Evolutionary conservation across 1,140 invertebrate species (phyloP).

Genomic region (Drosophila teissieri): DNA sequence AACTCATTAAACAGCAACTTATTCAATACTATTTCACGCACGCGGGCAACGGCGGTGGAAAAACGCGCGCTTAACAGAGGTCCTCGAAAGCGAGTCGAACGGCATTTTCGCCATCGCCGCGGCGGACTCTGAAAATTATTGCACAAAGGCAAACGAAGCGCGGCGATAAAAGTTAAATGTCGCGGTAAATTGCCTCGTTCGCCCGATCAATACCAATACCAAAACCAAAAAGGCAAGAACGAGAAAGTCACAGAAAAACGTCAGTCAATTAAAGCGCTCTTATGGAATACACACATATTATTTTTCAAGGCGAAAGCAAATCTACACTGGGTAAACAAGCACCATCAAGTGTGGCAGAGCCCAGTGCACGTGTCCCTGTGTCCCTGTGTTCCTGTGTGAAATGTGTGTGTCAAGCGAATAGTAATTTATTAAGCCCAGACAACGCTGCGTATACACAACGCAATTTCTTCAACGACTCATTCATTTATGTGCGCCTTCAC

Average conservation of each 20-base stretch:
- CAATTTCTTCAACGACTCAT: slow-evolving; percentile 38
- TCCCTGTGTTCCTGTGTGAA: slow-evolving; percentile 10
- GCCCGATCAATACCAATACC: slow-evolving; percentile 70
- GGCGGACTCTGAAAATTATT: slow-evolving; percentile 61
- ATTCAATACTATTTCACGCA: slow-evolving; percentile 79
- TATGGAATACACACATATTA: slow-evolving; percentile 50
- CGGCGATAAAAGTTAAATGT: slow-evolving; percentile 74
- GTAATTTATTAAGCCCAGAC: slow-evolving; percentile 55
- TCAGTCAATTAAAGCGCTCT: slow-evolving; percentile 68
- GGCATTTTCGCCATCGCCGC: slow-evolving; percentile 20
- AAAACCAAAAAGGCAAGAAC: slow-evolving; percentile 40
- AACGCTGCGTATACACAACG: slow-evolving; percentile 70
- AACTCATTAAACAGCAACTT: slow-evolving; percentile 80
- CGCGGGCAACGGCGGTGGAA: slow-evolving; percentile 17
- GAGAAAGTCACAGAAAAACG: slow-evolving; percentile 19
- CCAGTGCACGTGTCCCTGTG: slow-evolving; percentile 28
- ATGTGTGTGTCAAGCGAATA: slow-evolving; percentile 21
- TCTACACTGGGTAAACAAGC: slow-evolving; percentile 39
- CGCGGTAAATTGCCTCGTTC: slow-evolving; percentile 63
- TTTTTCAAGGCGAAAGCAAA: slow-evolving; percentile 11
- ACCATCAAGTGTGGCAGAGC: slow-evolving; percentile 4
- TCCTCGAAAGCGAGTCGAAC: slow-evolving; percentile 27
- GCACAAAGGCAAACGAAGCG: slow-evolving; percentile 60
- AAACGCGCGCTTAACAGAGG: slow-evolving; percentile 62
- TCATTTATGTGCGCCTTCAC: slow-evolving; percentile 30